Base-by-base conservation (phyloP, 2,888 invertebrate genomes). In the Drosophila meridiana region DNA sequence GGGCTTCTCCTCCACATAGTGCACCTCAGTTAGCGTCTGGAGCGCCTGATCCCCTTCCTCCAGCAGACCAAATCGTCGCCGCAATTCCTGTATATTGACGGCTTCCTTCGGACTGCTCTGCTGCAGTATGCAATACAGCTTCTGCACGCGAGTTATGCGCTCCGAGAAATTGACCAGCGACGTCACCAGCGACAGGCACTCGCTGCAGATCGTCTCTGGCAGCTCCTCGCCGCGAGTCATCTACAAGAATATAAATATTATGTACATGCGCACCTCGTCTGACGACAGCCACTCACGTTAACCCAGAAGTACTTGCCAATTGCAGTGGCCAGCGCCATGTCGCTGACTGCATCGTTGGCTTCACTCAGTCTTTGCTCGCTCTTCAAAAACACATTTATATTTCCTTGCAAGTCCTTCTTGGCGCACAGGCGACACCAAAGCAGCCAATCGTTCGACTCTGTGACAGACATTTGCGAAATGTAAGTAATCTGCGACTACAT, bases 251-350 rank as follows among this genome's bases (percentile, higher is more conserved):
- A 55, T 11, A 34, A n/a, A 20, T 32, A 4, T 20, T 11, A 14
- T 5, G 7, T 42, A 4, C 2, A 20, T 30, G 8, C 2, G 32
- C 1, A 11, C 40, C 14, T 3, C 30, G n/a, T 40, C 11, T 8
- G n/a, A n/a, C 42, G 3, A 8, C 30, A 13, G 6, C 3, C 36
- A 72, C 87, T 78, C 66, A 92, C 92, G 74, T 92, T 87, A 28
- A 92, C 84, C 73, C 84, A 87, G 60, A 92, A 92, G 67, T 89
- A 92, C 77, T 92, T 92, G 43, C 80, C 84, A 32, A 92, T 85
- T 4, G 91, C 89, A 9, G 91, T 89, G 34, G 90, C 82, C 38
- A 92, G 48, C 0, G 79, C 79, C 47, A 83, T 43, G 53, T 86
- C 83, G n/a, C 47, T 65, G 40, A 56, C 28, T 2, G 45, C 13